phyloP scores from a whole-genome alignment of 2,888 invertebrate species.

The Parapristionchus giblindavisi region DNA sequence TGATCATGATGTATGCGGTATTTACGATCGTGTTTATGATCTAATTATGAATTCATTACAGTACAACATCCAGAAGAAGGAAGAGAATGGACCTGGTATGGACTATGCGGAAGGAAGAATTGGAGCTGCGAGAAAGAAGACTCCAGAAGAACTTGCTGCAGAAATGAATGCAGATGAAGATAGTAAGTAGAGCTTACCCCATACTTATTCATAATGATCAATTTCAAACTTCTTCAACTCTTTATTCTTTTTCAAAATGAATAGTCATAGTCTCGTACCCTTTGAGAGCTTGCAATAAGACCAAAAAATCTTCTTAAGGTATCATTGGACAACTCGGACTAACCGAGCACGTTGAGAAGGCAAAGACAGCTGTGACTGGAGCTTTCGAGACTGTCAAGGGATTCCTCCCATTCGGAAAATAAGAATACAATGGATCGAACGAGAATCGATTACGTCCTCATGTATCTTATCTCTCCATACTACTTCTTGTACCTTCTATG shows the following conservation, averaged over 20 bases:
- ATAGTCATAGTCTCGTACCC: neutral
- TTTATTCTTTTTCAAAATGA: no score
- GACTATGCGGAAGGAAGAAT: conserved; percentile 64
- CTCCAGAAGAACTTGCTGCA: conserved; percentile 82
- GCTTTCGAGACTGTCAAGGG: conserved; percentile 68
- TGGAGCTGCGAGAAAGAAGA: conserved; percentile 77
- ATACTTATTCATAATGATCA: neutral
- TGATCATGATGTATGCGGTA: neutral
- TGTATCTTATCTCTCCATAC: neutral
- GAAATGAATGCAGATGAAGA: conserved; percentile 87
- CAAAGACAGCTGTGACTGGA: conserved; percentile 67
- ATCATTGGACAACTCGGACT: conserved; percentile 69
- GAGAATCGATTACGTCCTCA: no score
- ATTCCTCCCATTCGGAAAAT: conserved; percentile 66
- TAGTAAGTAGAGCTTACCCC: conserved; percentile 7
- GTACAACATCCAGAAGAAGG: conserved; percentile 99
- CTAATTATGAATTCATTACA: conserved; percentile 73
- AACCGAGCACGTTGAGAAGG: conserved; percentile 69
- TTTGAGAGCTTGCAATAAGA: neutral
- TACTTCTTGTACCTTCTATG: neutral
- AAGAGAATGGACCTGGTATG: conserved; percentile 78
- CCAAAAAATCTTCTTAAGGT: conserved; percentile 15
- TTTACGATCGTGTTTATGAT: neutral
- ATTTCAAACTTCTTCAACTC: no score
- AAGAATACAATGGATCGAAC: neutral